These are phyloP conservation scores for Tetropium fuscum DNA, from an alignment of 2,888 invertebrate genomes.

Conservation along the genomic window DNA sequence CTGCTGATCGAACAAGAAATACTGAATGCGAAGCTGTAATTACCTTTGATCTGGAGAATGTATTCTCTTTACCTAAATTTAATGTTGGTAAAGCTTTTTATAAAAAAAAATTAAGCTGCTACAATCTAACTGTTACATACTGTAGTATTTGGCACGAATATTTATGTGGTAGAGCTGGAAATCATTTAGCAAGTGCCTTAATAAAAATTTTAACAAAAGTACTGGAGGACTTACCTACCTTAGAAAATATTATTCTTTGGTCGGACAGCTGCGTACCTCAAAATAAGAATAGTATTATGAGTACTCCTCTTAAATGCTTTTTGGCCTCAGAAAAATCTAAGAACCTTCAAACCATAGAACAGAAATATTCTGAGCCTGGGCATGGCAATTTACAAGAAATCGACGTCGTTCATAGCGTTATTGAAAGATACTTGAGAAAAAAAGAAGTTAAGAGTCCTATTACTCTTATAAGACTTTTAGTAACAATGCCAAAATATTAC, in stretches of 20 bases:
- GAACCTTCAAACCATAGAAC: background rate
- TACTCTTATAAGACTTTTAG: background rate
- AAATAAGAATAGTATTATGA: slow-evolving; percentile 27
- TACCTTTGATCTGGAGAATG: background rate
- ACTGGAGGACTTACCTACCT: background rate
- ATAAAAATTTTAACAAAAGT: slow-evolving; percentile 22
- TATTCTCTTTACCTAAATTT: background rate
- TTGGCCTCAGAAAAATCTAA: background rate
- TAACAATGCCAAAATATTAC: slow-evolving; percentile 1
- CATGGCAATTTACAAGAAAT: background rate
- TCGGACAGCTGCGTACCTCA: slow-evolving; percentile 29
- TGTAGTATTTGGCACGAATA: slow-evolving; percentile 10
- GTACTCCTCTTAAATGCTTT: background rate
- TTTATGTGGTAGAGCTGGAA: background rate
- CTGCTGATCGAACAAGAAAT: background rate
- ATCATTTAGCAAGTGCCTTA: slow-evolving; percentile 1
- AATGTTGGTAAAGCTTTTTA: background rate
- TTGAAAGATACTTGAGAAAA: slow-evolving; percentile 1
- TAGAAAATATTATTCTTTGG: slow-evolving; percentile 28
- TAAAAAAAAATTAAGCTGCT: background rate
- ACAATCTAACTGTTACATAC: background rate
- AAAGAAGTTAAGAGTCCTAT: background rate
- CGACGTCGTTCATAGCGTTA: background rate
- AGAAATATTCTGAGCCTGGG: background rate
- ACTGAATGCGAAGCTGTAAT: background rate